phyloP scores from a whole-genome alignment of 1,140 invertebrate genomes.

The Hormaphis cornu region DNA sequence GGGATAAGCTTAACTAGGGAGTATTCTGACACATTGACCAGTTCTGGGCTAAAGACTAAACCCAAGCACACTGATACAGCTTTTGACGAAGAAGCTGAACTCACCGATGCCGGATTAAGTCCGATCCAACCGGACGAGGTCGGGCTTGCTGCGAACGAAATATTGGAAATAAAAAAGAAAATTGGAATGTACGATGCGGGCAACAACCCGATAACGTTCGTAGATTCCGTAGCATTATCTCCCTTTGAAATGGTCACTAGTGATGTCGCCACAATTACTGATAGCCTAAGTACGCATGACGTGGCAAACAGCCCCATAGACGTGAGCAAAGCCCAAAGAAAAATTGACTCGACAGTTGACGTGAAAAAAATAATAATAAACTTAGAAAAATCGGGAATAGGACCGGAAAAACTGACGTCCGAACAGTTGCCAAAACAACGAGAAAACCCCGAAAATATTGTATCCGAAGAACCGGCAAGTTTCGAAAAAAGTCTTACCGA shows the following conservation, averaged over 20 bases:
- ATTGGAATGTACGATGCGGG: slow-evolving; percentile 40
- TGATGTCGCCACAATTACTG: slow-evolving; percentile 46
- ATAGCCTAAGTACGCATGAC: slow-evolving; percentile 45
- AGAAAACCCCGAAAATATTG: background rate
- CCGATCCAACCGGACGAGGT: slow-evolving; percentile 47
- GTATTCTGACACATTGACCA: slow-evolving; percentile 45
- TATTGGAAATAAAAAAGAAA: slow-evolving; percentile 40
- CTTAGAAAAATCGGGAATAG: background rate
- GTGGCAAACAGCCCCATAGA: slow-evolving; percentile 43
- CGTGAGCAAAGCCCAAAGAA: background rate
- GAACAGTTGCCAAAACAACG: background rate
- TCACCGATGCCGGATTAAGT: slow-evolving; percentile 48
- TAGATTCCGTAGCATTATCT: slow-evolving; percentile 41
- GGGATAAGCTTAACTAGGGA: slow-evolving; percentile 47
- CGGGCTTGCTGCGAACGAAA: slow-evolving; percentile 38
- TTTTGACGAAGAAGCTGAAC: slow-evolving; percentile 46
- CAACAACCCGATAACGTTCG: slow-evolving; percentile 45
- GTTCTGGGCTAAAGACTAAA: slow-evolving; percentile 42
- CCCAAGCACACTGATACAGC: slow-evolving; percentile 43
- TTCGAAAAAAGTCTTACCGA: background rate
- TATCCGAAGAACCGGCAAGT: background rate
- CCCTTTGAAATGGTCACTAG: slow-evolving; percentile 43
- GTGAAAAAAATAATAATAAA: background rate
- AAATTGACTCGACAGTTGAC: background rate
- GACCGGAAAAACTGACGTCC: background rate